A percentile compares a stretch with the other conserved stretches of the same genome.
Conservation (phyloP, 1,140 invertebrate species). For the Cotesia typhae region DNA sequence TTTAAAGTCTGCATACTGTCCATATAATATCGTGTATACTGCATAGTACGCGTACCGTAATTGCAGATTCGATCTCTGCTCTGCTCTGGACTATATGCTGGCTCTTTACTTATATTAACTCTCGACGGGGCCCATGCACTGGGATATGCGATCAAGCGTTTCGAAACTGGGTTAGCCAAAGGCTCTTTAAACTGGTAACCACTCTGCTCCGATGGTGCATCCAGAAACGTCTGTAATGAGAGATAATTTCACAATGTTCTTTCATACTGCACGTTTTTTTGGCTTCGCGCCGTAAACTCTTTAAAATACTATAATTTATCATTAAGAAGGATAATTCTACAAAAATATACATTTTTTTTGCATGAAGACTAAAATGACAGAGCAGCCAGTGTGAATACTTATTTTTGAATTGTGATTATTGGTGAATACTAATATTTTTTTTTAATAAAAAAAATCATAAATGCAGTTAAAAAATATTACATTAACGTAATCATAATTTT, state of each 20-base stretch:
- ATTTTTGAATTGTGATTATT: too few relatives aligned
- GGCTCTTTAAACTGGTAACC: constrained; percentile 5
- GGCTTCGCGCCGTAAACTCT: too few relatives aligned
- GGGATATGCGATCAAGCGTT: constrained; percentile 32
- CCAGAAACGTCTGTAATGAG: constrained; percentile 24
- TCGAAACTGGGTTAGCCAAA: constrained; percentile 37
- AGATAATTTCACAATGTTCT: constrained; percentile 18
- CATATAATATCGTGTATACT: background rate
- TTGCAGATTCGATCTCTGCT: constrained; percentile 40
- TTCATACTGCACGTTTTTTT: constrained; percentile 10
- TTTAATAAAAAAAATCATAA: too few relatives aligned
- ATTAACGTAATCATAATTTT: too few relatives aligned
- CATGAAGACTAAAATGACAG: too few relatives aligned
- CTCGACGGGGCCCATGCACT: too few relatives aligned
- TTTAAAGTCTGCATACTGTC: constrained; percentile 10
- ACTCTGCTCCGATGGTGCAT: background rate
- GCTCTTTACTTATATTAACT: background rate
- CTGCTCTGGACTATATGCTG: constrained; percentile 17
- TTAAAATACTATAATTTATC: too few relatives aligned
- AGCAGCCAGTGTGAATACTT: too few relatives aligned
- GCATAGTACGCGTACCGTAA: constrained; percentile 28
- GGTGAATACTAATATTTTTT: too few relatives aligned
- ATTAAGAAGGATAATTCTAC: too few relatives aligned
- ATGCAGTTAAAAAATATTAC: too few relatives aligned
- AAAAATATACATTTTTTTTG: too few relatives aligned